Base-by-base conservation (phyloP, 2,113 vertebrate genomes). In the Rallus limicola region DNA sequence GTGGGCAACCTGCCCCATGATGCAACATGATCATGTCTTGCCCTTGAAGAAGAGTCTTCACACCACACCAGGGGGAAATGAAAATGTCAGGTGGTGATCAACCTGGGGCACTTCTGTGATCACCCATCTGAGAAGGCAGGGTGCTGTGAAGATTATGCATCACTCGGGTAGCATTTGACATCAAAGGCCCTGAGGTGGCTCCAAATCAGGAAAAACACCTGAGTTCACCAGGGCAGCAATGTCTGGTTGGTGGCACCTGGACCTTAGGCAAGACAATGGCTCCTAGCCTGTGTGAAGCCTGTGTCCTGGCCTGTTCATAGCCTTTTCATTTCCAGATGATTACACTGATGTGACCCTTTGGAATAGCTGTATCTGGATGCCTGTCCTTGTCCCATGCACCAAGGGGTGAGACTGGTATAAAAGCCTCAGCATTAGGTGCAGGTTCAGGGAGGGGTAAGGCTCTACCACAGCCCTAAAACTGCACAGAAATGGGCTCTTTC, bases 81-180 rank as follows among this genome's bases (percentile, higher is more conserved):
- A 9, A 46, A 89, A 58, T 56, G 55, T 28, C 0, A 40, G 33
- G 68, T 31, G 34, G 12, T 9, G 63, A 25, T 3, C 0, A 11
- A 11, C 11, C 9, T 13, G 36, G 48, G 71, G 44, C 58, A 55
- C 5, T 3, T 3, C 38, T 56, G 60, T n/a, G 70, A 11, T 29
- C 56, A 36, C 6, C 20, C 6, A 13, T 15, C 33, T 0, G 2
- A 44, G 63, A 6, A 23, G 15, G 18, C 26, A 67, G 26, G 23
- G 15, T 7, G 3, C 6, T 58, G 21, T 6, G n/a, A 40, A 40
- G 62, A 29, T 44, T 11, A 1, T 31, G 12, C 24, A 59, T 55
- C 48, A 4, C 18, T 40, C 2, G 7, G 28, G n/a, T 63, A 13
- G 53, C 64, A 34, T 42, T 42, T 64, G 33, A 25, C 0, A 0